Evolutionary conservation across 2,113 vertebrate genomes (phyloP), one percentile per base, ranked within the genome.

Genomic region (Lanius ludovicianus): DNA sequence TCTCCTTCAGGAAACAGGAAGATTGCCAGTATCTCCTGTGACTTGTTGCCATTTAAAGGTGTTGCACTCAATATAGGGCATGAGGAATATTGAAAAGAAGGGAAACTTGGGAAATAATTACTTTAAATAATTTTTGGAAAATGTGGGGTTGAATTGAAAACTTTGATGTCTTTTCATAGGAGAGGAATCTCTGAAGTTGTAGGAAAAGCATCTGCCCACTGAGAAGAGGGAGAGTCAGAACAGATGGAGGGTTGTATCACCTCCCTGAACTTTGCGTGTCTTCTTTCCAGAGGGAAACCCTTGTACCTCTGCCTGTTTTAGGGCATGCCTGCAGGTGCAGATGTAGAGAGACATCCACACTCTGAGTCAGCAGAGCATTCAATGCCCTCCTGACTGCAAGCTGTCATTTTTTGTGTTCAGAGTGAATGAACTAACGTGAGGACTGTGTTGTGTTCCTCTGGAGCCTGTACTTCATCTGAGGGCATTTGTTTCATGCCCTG

Each of bases 31-130:
- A 53, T 37, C 19, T 56, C 20, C 41, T 46, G 6, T 50, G 52
- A 24, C 10, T 47, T 65, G 15, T 42, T 65, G 39, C 27, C 49
- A 19, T 68, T 64, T 17, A 44, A 64, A 91, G 25, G 27, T 46
- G 27, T 33, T 53, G 3, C 49, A 25, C 13, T 69, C 0, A 0
- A 42, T 2, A 0, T 11, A 35, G 39, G 23, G 15, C 18, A 70
- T 25, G 46, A 80, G 50, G 23, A 92, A 88, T 63, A 31, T 8
- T 55, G 44, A 60, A 74, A 42, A 79, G 7, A 62, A 20, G 11
- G 46, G 28, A 55, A 84, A 74, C 19, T 5, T 86, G 56, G 25
- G 74, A 88, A 79, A 84, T 13, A 63, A 67, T 41, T 20, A 7
- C 13, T 52, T 68, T 44, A 42, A 73, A 37, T 81, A 50, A 11